phyloP scores from a whole-genome alignment of 2,113 vertebrate genomes.

The Etheostoma cragini region DNA sequence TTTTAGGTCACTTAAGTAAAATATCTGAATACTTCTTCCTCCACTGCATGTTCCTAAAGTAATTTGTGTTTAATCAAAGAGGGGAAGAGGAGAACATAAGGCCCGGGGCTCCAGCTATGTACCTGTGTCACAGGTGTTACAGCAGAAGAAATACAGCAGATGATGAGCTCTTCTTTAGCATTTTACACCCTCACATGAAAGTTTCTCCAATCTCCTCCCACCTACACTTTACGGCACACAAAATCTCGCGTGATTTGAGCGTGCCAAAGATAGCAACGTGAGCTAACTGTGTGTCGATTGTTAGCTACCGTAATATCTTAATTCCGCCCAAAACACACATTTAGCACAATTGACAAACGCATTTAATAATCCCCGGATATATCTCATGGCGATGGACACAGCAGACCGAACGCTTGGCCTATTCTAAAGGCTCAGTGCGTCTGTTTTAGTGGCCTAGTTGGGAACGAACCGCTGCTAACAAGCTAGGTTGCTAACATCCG shows the following conservation, averaged over 20 bases:
- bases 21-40: not conserved
- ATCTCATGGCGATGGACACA: not conserved
- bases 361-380: rapidly evolving
- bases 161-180: not conserved
- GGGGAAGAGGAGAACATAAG: not conserved
- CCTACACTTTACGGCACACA: not conserved
- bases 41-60: not conserved
- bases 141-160: not conserved
- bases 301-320: not conserved
- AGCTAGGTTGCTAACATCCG: constrained; percentile 56
- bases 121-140: constrained; percentile 1
- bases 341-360: not conserved
- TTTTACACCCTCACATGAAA: not conserved
- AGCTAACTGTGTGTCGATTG: constrained; percentile 9
- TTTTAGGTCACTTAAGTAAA: not conserved
- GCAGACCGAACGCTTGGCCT: not conserved
- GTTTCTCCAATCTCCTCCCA: not conserved
- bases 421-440: not conserved
- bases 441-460: not conserved
- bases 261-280: not conserved
- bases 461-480: constrained; percentile 26
- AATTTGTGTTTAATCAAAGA: not conserved
- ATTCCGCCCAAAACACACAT: not conserved
- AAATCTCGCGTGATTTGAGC: constrained; percentile 27
- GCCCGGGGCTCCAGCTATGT: no score